A percentile compares a stretch with the other conserved stretches of the same genome.
phyloP scores from a whole-genome alignment of 2,797 vertebrate species.

The Rhinogobio ventralis region DNA sequence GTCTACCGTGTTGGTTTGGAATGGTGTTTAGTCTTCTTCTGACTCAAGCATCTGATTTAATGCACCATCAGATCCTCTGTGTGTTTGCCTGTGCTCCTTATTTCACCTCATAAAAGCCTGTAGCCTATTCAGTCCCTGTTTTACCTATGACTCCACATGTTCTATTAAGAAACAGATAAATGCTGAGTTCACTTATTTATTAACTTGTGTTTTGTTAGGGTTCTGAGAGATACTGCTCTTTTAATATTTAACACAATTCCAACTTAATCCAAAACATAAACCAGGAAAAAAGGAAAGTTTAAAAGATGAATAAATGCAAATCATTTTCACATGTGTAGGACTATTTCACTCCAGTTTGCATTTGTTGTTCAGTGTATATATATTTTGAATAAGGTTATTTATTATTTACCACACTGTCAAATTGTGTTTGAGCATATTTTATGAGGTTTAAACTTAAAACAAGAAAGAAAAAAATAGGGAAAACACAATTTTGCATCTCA shows the following conservation, averaged over 20 bases:
- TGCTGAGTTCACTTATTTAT: background rate
- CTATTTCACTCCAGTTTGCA: background rate
- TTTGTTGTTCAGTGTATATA: background rate
- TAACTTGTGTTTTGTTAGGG: background rate
- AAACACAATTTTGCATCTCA: background rate
- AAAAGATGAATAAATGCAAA: background rate
- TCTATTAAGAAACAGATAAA: background rate
- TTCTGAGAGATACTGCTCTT: background rate
- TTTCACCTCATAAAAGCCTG: background rate
- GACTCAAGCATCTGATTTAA: background rate
- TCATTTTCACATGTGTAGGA: background rate
- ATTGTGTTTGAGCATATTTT: background rate
- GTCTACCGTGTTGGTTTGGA: background rate
- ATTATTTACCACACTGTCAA: background rate
- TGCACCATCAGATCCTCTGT: background rate
- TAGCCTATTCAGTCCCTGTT: background rate
- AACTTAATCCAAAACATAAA: background rate
- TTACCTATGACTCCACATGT: background rate
- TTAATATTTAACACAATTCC: background rate
- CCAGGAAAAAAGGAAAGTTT: background rate
- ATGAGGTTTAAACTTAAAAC: background rate
- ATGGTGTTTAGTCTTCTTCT: background rate
- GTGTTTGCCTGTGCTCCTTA: conserved; percentile 1
- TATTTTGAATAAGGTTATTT: background rate
- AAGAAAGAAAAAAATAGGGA: background rate